Evolutionary conservation across 2,113 vertebrate genomes (phyloP).

Genomic region (Prolemur simus): DNA sequence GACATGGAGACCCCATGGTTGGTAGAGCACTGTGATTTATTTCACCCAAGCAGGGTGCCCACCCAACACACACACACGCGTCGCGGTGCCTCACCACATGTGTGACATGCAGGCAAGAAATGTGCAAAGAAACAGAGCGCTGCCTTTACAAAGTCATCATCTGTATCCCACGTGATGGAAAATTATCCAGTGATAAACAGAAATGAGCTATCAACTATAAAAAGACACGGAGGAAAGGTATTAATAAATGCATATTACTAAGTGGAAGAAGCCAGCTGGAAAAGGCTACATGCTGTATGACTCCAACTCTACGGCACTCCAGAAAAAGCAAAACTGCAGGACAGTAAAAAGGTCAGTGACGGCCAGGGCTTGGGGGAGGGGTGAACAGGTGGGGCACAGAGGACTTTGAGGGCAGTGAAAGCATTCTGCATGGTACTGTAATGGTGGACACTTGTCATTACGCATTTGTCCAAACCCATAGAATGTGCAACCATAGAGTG

Average conservation of each 20-base stretch:
- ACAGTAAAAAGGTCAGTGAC: too few species aligned
- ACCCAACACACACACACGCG: rapidly evolving
- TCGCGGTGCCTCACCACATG: background rate
- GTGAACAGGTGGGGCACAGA: rapidly evolving
- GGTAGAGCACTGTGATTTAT: rapidly evolving
- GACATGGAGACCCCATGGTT: rapidly evolving
- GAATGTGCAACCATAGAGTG: background rate
- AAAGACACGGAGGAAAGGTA: background rate
- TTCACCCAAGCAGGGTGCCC: rapidly evolving
- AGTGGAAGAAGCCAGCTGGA: background rate
- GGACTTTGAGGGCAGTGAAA: too few species aligned
- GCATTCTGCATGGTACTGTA: background rate
- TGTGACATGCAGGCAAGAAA: too few species aligned
- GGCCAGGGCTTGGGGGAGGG: background rate
- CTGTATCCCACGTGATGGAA: rapidly evolving
- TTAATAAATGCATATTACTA: background rate
- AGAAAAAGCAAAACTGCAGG: background rate
- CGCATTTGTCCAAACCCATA: background rate
- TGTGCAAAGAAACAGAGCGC: background rate
- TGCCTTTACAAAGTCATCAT: background rate
- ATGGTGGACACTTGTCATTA: background rate
- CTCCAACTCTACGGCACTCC: background rate
- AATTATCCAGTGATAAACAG: background rate
- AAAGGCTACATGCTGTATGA: background rate
- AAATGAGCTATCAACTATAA: background rate